Base-by-base conservation (phyloP, 2,888 invertebrate species). In the Choreutis nemorana region DNA sequence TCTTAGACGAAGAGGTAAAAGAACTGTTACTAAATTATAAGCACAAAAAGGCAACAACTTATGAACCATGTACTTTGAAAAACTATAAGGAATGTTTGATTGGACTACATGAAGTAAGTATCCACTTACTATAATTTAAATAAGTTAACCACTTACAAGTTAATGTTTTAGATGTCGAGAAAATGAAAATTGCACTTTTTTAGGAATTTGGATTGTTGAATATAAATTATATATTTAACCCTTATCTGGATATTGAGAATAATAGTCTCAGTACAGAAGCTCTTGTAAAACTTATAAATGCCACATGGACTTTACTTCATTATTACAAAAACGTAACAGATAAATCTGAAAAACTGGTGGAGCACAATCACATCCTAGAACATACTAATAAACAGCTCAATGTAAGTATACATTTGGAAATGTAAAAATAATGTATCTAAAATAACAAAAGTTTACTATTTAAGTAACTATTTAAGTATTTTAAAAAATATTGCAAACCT, bases 71-170 rank as follows among this genome's bases (percentile, higher is more conserved):
- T 39, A 70, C 70, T 3, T 34, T 41, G 3, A 53, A 59, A 35
- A 78, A 78, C 39, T 55, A 52, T 30, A 67, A 49, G 32, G 72
- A 78, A 42, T 78, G 77, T 47, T 46, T 77, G 14, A 72, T 77
- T 28, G 77, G 75, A 4, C 47, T 78, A 3, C 49, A 45, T 33
- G 77, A 78, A 56, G 77, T 75, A 50, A 34, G 41, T 43, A 22
- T 22, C 10, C 5, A 10, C 20, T 13, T 18, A 14, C 4, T n/a
- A 26, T 8, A 4, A 14, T 26, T 26, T 25, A n/a, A n/a, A n/a
- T n/a, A n/a, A n/a, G n/a, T 2, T 15, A 24, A 11, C n/a, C 23
- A 16, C 9, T 9, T 30, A 10, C 9, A 23, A 23, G 7, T 8
- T 6, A 1, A n/a, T 23, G 9, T 23, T 23, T 23, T n/a, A n/a